These are phyloP conservation scores for Phortica variegata DNA, from an alignment of 1,140 invertebrate species.

Conservation along the genomic window DNA sequence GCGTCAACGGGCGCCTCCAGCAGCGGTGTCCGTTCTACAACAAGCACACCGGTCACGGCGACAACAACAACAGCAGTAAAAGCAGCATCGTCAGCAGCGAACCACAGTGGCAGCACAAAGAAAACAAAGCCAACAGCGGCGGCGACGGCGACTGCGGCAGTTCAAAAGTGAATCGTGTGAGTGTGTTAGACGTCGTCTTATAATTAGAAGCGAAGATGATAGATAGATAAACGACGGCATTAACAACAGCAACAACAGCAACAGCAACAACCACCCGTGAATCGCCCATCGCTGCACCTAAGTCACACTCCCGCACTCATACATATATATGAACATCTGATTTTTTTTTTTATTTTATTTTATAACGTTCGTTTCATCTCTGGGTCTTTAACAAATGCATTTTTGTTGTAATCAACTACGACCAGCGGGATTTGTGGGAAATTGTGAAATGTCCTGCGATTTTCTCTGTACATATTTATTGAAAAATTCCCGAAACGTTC, in stretches of 20 bases:
- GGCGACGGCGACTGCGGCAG: slow-evolving; percentile 1
- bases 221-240: not conserved
- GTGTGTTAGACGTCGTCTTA: slow-evolving; percentile 7
- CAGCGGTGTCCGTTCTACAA: not conserved
- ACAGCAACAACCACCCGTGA: no score
- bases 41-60: slow-evolving; percentile 13
- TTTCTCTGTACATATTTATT: no score
- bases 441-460: no score
- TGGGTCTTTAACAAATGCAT: no score
- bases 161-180: slow-evolving; percentile 3
- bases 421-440: no score
- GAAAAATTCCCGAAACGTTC: no score
- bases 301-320: no score
- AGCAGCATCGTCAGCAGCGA: slow-evolving; percentile 18
- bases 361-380: no score
- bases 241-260: not conserved
- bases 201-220: not conserved
- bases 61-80: slow-evolving; percentile 17
- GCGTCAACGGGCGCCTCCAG: slow-evolving; percentile 23
- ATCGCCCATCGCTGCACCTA: no score
- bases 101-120: not conserved
- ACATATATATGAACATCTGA: no score
- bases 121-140: slow-evolving; percentile 1
- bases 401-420: no score
- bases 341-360: no score